phyloP scores from a whole-genome alignment of 2,888 invertebrate species.

The Plemyria rubiginata region DNA sequence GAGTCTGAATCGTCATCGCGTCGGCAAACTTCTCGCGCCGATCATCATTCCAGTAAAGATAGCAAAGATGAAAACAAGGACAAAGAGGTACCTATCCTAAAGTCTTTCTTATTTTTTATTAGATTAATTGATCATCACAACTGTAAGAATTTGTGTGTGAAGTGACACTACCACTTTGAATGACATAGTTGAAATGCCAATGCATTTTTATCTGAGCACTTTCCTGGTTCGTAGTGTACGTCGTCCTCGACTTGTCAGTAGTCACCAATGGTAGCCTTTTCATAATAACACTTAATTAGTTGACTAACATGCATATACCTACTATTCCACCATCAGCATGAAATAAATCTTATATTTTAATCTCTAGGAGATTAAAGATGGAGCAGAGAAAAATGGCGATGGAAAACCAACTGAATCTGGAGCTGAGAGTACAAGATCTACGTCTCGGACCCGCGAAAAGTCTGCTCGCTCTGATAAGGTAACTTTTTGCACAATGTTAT shows the following conservation, averaged over 20 bases:
- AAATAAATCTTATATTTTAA: background rate
- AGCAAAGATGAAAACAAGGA: slow-evolving; percentile 66
- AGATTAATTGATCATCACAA: too few species aligned
- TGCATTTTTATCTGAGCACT: too few species aligned
- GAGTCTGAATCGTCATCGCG: slow-evolving; percentile 77
- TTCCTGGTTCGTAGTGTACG: too few species aligned
- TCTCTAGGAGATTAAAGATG: slow-evolving; percentile 62
- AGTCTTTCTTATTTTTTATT: too few species aligned
- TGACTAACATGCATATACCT: background rate
- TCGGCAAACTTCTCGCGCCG: slow-evolving; percentile 64
- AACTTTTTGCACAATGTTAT: background rate
- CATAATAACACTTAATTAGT: background rate
- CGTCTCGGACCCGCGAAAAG: slow-evolving; percentile 69
- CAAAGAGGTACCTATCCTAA: slow-evolving; percentile 23
- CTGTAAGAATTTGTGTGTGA: too few species aligned
- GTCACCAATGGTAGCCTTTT: background rate
- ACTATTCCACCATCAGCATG: background rate
- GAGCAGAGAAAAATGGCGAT: slow-evolving; percentile 56
- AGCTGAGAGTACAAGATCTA: slow-evolving; percentile 65
- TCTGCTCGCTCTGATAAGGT: slow-evolving; percentile 82
- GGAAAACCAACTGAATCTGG: slow-evolving; percentile 51
- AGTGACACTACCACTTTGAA: too few species aligned
- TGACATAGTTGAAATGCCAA: too few species aligned
- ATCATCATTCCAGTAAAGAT: slow-evolving; percentile 69
- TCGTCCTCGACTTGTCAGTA: too few species aligned